Evolutionary conservation across 2,113 vertebrate species (phyloP), one percentile per base, ranked within the genome.

Genomic region (Ammospiza nelsoni): DNA sequence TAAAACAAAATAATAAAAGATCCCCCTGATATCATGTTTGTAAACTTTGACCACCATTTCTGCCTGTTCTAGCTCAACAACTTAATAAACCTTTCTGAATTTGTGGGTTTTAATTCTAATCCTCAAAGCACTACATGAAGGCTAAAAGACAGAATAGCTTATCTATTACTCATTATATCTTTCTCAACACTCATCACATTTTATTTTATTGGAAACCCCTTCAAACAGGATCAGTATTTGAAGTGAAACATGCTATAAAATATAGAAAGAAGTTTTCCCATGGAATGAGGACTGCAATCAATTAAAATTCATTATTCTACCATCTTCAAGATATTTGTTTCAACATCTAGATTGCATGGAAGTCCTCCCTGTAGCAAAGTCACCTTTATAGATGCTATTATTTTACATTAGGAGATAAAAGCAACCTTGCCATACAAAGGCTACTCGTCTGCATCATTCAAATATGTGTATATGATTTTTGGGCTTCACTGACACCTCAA

Each of bases 401-500:
- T 66, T 82, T 90, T 49, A 68, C 33, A 66, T 48, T 1, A 81
- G 58, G 86, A 86, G 65, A 93, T 37, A 74, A 85, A 51, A 71
- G 19, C 28, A 79, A 35, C 44, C 55, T 71, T 92, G 54, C 25
- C 41, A 57, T 43, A 61, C 43, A 77, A 87, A 82, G 39, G 73
- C 66, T 33, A 46, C 67, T 94, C 7, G 2, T 76, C 75, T 80
- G 46, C 44, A 49, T 59, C 58, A 48, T 62, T 75, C 59, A 66
- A 65, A 81, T 48, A 54, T 0, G 1, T 19, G 25, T 35, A 41
- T 23, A 62, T 71, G 63, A 87, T 43, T 96, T 87, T n/a, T 59
- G 69, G 80, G 90, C 33, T 94, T 41, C 79, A 77, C 12, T 69
- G 79, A 87, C 89, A 74, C 52, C 75, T 93, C 92, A 84, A 89